phyloP scores from a whole-genome alignment of 2,113 vertebrate species.

The Vombatus ursinus region DNA sequence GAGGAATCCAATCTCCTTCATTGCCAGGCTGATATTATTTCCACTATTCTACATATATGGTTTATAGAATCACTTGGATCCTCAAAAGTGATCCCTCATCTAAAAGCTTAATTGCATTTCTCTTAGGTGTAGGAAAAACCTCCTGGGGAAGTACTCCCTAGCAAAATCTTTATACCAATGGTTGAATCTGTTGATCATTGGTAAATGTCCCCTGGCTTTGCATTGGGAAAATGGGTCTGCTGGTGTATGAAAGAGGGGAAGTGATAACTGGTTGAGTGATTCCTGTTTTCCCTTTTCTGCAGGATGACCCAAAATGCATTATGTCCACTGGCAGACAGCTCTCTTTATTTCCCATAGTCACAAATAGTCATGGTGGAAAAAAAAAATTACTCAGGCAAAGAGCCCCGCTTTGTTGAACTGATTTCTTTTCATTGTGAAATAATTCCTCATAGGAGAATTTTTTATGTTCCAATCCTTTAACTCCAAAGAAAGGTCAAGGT shows the following conservation, averaged over 20 bases:
- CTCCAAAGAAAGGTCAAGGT: not conserved
- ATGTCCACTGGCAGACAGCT: accelerated
- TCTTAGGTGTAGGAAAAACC: conserved; percentile 1
- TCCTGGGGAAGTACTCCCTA: conserved; percentile 2
- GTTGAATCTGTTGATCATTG: conserved; percentile 18
- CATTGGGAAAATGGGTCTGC: not conserved
- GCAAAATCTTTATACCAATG: not conserved
- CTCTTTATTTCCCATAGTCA: not conserved
- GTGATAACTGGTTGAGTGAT: conserved; percentile 49
- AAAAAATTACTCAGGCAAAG: not conserved
- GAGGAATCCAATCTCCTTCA: not conserved
- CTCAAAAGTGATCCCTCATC: not conserved
- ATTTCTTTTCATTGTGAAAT: not conserved
- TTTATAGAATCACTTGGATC: not conserved
- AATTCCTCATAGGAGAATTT: not conserved
- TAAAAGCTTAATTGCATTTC: conserved; percentile 26
- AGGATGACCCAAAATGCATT: conserved; percentile 42
- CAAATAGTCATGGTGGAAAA: not conserved
- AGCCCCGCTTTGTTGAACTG: not conserved
- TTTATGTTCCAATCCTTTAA: not conserved
- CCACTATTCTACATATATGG: not conserved
- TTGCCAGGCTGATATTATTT: not conserved
- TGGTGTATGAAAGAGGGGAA: conserved; percentile 18
- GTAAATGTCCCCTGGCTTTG: not conserved
- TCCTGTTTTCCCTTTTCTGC: conserved; percentile 68